A percentile compares a stretch with the other conserved stretches of the same genome.
Conservation (phyloP, 2,797 vertebrate species). For the Cheirogaleus major region DNA sequence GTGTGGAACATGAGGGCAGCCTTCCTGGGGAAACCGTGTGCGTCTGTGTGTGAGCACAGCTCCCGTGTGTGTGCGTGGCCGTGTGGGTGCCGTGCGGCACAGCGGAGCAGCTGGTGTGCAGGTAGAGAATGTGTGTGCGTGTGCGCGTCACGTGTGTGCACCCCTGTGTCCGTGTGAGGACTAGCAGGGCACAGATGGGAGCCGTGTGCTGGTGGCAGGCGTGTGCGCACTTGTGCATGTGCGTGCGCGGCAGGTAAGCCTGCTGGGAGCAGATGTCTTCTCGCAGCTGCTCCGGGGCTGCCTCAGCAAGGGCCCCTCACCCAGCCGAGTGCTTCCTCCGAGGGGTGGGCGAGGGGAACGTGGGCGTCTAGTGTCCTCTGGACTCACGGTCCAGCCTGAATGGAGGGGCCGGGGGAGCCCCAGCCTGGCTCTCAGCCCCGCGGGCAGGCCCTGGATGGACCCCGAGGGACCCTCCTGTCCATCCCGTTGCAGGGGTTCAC, state of each 20-base stretch:
- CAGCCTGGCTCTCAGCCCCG: neutral
- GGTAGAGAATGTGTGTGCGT: no score
- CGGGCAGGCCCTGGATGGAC: neutral
- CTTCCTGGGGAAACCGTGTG: neutral
- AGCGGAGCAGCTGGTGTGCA: neutral
- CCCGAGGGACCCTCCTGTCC: neutral
- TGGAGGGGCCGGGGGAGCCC: neutral
- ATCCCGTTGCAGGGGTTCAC: conserved; percentile 89
- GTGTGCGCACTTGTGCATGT: neutral
- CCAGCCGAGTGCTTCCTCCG: neutral
- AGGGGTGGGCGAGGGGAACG: no score
- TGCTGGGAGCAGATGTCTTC: neutral
- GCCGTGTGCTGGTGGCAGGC: neutral
- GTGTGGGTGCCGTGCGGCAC: neutral
- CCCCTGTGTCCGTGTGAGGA: neutral
- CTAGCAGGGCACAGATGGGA: neutral
- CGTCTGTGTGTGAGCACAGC: neutral
- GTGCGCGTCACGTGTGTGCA: neutral
- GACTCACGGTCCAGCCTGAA: neutral
- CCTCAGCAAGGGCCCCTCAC: fast-evolving
- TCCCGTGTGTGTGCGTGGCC: neutral
- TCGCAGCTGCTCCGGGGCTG: fast-evolving
- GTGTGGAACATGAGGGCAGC: neutral
- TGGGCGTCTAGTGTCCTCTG: neutral
- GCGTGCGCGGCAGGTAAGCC: neutral